Percentiles rank a stretch among this genome's conserved stretches.
Conservation (phyloP, 1,140 invertebrate species). For the Cheumatopsyche charites region DNA sequence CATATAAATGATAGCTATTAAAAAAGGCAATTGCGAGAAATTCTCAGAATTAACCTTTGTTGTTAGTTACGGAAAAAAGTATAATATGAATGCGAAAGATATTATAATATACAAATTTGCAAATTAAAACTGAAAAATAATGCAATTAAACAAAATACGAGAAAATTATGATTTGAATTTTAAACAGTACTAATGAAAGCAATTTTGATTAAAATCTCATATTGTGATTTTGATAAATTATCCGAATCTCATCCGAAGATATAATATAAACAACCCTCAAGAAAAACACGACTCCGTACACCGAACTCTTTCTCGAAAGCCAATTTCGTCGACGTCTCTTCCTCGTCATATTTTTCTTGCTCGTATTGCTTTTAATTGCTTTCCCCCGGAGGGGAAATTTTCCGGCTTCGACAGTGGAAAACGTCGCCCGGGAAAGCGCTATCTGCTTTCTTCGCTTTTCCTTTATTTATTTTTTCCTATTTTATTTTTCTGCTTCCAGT, state of each 20-base stretch:
- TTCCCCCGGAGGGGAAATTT: not conserved
- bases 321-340: conserved; percentile 12
- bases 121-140: not conserved
- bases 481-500: not conserved
- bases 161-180: too few relatives aligned
- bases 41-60: conserved; percentile 10
- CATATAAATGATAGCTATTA: conserved; percentile 8
- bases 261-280: too few relatives aligned
- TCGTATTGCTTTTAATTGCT: conserved; percentile 33
- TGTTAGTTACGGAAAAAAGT: not conserved
- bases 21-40: not conserved
- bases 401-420: not conserved
- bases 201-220: too few relatives aligned
- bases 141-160: not conserved
- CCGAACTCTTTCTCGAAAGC: conserved; percentile 20
- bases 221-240: too few relatives aligned
- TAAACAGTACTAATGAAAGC: too few relatives aligned
- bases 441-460: conserved; percentile 9
- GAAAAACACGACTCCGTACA: too few relatives aligned
- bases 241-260: too few relatives aligned
- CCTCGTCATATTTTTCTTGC: conserved; percentile 24
- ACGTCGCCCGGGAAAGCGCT: not conserved
- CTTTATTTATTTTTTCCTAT: conserved; percentile 6
- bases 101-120: too few relatives aligned
- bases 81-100: not conserved